Evolutionary conservation across 2,888 invertebrate species (phyloP).

Genomic region (Tiliacea aurago): DNA sequence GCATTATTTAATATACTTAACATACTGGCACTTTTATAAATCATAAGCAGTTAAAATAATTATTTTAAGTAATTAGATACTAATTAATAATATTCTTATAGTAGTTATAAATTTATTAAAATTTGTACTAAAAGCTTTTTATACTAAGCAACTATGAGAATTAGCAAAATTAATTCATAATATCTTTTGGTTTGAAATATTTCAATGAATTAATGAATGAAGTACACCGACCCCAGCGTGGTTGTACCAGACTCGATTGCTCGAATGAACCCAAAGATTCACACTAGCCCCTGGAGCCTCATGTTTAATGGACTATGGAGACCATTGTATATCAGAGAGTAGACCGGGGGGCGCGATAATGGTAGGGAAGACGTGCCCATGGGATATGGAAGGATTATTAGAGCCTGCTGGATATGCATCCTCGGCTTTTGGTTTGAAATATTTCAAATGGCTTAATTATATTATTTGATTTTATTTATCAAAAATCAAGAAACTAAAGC

Average conservation of each 20-base stretch:
- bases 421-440: conserved; percentile 21
- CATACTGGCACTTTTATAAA: conserved; percentile 49
- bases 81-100: background rate
- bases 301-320: no score
- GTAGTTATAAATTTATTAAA: conserved; percentile 20
- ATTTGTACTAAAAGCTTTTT: conserved; percentile 48
- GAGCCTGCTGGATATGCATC: no score
- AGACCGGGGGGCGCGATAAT: no score
- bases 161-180: conserved; percentile 1
- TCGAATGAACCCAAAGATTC: no score
- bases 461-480: background rate
- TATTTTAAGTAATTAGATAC: background rate
- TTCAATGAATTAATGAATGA: no score
- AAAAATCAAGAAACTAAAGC: background rate
- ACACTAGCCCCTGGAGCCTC: no score
- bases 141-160: background rate
- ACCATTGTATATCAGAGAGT: no score
- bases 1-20: conserved; percentile 15
- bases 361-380: no score
- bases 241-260: no score
- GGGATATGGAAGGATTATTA: no score
- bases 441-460: background rate
- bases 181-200: conserved; percentile 22
- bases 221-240: no score
- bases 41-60: conserved; percentile 43